A percentile compares a stretch with the other conserved stretches of the same genome.
Evolutionary conservation across 2,797 vertebrate species (phyloP).

Genomic region (Mus spretus): DNA sequence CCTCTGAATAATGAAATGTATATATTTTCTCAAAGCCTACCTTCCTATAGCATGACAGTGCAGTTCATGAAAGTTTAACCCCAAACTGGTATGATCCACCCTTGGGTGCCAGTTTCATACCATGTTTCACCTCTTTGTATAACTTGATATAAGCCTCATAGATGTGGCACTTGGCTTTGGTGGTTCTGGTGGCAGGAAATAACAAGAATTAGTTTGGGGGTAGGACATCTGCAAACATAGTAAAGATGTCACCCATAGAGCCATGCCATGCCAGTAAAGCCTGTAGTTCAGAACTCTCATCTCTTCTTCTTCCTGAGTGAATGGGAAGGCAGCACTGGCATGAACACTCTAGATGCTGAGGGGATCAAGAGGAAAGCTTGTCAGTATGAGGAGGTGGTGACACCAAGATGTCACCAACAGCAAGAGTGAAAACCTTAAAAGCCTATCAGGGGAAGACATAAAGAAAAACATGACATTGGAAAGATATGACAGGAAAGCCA

Average conservation of each 20-base stretch:
- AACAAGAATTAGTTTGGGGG: conserved; percentile 88
- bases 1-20: not conserved
- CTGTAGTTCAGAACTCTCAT: not conserved
- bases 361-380: not conserved
- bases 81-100: conserved; percentile 74
- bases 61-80: conserved; percentile 46
- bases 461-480: not conserved
- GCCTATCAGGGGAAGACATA: not conserved
- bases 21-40: not conserved
- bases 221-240: conserved; percentile 61
- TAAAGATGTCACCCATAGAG: conserved; percentile 27
- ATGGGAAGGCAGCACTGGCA: not conserved
- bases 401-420: not conserved
- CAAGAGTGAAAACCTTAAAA: not conserved
- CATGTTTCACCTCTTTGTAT: conserved; percentile 71
- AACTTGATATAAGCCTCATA: conserved; percentile 51
- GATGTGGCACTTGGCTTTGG: conserved; percentile 74
- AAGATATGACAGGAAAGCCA: not conserved
- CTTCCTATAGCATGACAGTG: not conserved
- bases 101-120: conserved; percentile 69
- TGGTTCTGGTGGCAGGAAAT: conserved; percentile 82
- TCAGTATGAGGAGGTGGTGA: not conserved
- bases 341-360: not conserved
- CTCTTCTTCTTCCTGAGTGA: conserved; percentile 42
- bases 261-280: conserved; percentile 25